A percentile compares a stretch with the other conserved stretches of the same genome.
Evolutionary conservation across 2,797 vertebrate species (phyloP).

Genomic region (Tokudaia tokunoshimensis): DNA sequence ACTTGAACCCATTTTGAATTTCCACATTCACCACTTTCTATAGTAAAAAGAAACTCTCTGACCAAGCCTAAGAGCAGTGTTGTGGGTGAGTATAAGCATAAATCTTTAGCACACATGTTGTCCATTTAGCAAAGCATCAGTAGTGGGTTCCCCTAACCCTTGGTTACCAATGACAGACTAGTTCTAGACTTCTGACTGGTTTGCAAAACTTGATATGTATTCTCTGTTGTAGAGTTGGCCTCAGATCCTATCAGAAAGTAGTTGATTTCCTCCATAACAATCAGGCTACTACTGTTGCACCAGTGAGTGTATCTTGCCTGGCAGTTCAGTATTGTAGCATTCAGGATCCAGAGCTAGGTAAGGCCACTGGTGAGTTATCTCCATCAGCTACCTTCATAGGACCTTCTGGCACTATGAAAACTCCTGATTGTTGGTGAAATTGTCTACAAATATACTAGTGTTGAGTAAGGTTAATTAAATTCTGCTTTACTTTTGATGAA

Average conservation of each 20-base stretch:
- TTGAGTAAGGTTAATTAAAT: constrained; percentile 14
- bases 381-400: background rate
- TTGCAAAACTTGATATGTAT: background rate
- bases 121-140: background rate
- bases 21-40: background rate
- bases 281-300: background rate
- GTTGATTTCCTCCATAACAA: background rate
- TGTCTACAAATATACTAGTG: constrained; percentile 8
- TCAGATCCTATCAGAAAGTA: background rate
- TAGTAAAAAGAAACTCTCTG: background rate
- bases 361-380: background rate
- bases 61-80: no score
- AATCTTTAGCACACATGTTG: background rate
- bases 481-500: background rate
- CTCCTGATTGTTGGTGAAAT: background rate
- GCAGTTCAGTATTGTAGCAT: background rate
- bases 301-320: background rate
- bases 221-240: background rate
- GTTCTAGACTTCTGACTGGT: background rate
- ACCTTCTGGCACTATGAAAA: background rate
- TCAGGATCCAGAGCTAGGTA: background rate
- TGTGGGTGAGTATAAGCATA: background rate
- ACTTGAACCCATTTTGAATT: background rate
- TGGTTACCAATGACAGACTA: background rate
- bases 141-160: background rate